Evolutionary conservation across 2,888 invertebrate genomes (phyloP).

Genomic region (Junonia oenone): DNA sequence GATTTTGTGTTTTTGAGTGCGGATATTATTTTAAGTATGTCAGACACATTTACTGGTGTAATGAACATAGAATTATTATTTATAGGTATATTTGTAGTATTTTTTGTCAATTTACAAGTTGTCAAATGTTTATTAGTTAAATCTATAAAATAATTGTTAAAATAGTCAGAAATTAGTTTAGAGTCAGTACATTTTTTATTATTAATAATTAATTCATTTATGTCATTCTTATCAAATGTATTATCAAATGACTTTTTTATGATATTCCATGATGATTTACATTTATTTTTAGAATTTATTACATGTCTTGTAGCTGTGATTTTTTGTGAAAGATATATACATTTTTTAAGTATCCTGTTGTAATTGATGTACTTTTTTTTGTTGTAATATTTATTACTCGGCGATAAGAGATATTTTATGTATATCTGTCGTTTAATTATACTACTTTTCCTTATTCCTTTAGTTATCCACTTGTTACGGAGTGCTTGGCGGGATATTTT

Average conservation of each 20-base stretch:
- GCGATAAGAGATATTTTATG: neutral
- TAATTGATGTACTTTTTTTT: neutral
- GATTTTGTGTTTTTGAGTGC: neutral
- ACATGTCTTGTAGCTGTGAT: neutral
- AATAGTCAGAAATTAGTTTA: neutral
- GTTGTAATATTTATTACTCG: neutral
- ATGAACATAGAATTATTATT: no score
- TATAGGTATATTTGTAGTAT: no score
- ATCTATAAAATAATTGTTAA: neutral
- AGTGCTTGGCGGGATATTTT: neutral
- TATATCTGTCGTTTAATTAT: neutral
- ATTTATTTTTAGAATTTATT: neutral
- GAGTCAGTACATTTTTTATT: neutral
- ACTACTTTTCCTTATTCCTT: neutral
- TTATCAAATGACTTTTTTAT: constrained; percentile 2
- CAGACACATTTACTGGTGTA: neutral
- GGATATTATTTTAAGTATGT: neutral
- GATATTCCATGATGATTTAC: neutral
- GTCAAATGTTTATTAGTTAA: neutral
- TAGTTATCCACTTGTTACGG: neutral
- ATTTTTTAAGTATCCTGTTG: neutral
- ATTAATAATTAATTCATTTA: neutral
- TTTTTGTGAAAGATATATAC: neutral
- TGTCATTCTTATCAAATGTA: neutral
- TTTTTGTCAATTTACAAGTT: no score